Percentiles rank a stretch among this genome's conserved stretches.
Evolutionary conservation across 2,797 vertebrate genomes (phyloP).

Genomic region (Anguilla marmorata): DNA sequence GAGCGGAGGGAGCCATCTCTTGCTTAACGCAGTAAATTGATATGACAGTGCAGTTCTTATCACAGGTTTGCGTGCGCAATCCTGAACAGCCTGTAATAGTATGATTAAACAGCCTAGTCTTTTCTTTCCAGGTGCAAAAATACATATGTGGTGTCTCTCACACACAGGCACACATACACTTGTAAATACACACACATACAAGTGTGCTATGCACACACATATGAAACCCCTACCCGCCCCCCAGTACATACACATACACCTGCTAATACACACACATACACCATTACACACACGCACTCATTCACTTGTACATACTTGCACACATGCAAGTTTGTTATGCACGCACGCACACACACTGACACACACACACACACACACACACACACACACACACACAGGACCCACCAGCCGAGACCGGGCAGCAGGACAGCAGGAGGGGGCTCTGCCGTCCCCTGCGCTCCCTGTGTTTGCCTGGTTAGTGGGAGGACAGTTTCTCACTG

Average conservation of each 20-base stretch:
- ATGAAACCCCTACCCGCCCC: neutral
- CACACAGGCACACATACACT: neutral
- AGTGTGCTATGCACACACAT: neutral
- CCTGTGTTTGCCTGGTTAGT: neutral
- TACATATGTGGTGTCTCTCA: conserved; percentile 22
- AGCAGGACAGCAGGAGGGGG: neutral
- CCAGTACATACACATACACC: neutral
- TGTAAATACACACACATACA: neutral
- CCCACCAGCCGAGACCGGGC: neutral
- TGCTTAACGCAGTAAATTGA: neutral
- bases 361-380: no score
- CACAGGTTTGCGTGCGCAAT: neutral
- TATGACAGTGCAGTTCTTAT: neutral
- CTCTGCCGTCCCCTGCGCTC: neutral
- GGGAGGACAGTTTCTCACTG: neutral
- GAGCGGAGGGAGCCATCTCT: neutral
- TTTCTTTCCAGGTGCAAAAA: neutral
- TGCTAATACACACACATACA: neutral
- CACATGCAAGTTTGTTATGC: neutral
- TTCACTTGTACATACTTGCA: neutral
- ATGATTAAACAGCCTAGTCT: neutral
- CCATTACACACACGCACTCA: neutral
- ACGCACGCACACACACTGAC: neutral
- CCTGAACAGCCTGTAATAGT: neutral
- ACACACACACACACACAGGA: neutral